Conservation (phyloP, 2,797 vertebrate species). For the Rachycentron canadum region DNA sequence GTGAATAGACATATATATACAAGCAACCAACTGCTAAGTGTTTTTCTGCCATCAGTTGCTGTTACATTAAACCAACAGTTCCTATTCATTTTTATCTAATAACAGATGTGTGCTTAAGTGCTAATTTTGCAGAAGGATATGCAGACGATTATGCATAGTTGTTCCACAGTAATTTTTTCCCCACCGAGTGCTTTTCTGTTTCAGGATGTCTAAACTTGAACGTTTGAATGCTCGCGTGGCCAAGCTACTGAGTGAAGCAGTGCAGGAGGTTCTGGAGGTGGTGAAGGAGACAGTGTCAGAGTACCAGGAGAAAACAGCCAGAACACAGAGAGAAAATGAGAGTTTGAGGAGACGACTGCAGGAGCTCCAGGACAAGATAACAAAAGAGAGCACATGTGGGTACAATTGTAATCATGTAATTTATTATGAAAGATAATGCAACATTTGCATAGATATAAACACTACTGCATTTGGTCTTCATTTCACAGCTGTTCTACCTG, state of each 20-base stretch:
- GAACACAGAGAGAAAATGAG: conserved; percentile 83
- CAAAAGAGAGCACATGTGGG: conserved; percentile 68
- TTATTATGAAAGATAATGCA: background rate
- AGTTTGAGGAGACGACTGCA: conserved; percentile 77
- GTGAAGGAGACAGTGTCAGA: conserved; percentile 83
- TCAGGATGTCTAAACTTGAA: conserved; percentile 83
- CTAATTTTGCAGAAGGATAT: background rate
- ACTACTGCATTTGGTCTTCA: background rate
- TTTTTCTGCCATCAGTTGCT: background rate
- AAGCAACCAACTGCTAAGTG: background rate
- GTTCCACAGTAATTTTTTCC: background rate
- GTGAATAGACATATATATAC: background rate
- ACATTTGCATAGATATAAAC: background rate
- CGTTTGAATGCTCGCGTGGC: conserved; percentile 79
- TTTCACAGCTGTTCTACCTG: conserved; percentile 45
- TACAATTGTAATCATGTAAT: conserved; percentile 11
- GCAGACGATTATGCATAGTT: background rate
- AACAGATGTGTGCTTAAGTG: background rate
- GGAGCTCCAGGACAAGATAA: conserved; percentile 76
- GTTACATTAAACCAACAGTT: background rate
- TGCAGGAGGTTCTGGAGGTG: conserved; percentile 81
- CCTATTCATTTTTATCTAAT: background rate
- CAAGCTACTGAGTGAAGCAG: conserved; percentile 77
- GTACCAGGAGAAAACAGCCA: conserved; percentile 82
- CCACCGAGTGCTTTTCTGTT: conserved; percentile 15